Conservation (phyloP, 2,888 invertebrate genomes). For the Limnephilus auricula region DNA sequence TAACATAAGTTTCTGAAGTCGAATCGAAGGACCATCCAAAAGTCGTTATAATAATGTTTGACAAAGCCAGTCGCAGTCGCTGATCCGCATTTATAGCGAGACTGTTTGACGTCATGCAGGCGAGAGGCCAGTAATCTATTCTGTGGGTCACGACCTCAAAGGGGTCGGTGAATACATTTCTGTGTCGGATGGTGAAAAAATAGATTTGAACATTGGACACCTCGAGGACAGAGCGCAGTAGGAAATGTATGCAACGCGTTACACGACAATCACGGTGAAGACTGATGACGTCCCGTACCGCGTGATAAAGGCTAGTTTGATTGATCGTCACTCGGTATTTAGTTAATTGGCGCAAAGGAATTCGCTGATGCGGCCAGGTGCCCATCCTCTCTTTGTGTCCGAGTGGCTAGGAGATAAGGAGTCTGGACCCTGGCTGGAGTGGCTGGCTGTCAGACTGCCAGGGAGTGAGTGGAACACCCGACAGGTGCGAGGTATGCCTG, state of each 20-base stretch:
- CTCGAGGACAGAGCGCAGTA: not conserved
- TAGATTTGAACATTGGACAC: not conserved
- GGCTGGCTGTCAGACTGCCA: not conserved
- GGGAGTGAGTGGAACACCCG: conserved; percentile 35
- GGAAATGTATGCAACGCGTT: not conserved
- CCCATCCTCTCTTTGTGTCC: no score
- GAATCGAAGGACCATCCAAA: not conserved
- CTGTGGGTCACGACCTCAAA: conserved; percentile 24
- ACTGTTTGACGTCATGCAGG: conserved; percentile 27
- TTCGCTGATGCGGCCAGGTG: not conserved
- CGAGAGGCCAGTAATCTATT: not conserved
- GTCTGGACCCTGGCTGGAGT: not conserved
- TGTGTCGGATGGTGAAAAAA: conserved; percentile 4
- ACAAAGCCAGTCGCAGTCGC: not conserved
- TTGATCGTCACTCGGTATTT: no score
- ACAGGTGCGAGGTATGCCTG: not conserved
- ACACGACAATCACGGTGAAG: not conserved
- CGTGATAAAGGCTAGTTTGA: not conserved
- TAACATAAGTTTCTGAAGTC: conserved; percentile 1
- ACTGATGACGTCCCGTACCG: conserved; percentile 23
- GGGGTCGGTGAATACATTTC: conserved; percentile 5
- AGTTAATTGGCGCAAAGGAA: no score
- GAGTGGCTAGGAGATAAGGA: not conserved
- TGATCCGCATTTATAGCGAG: not conserved
- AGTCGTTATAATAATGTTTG: conserved; percentile 25